These are phyloP conservation scores for Trilocha varians DNA, from an alignment of 2,888 invertebrate genomes.

Conservation along the genomic window DNA sequence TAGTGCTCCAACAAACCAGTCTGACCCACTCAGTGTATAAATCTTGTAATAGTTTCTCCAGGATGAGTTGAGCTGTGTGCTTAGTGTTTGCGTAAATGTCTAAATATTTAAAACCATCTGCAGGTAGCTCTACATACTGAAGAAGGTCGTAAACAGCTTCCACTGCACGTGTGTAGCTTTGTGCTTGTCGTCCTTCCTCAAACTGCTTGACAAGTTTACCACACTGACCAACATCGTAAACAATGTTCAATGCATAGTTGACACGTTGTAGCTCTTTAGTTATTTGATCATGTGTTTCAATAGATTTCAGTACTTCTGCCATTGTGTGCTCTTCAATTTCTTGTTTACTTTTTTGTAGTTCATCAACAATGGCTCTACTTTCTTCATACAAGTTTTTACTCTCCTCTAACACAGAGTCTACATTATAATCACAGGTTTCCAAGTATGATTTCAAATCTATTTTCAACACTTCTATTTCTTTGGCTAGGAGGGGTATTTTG, in stretches of 20 bases:
- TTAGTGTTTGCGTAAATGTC: constrained; percentile 65
- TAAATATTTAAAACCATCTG: constrained; percentile 63
- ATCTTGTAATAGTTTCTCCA: constrained; percentile 58
- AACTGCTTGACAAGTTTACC: constrained; percentile 46
- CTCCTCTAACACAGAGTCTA: constrained; percentile 68
- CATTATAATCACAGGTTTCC: constrained; percentile 73
- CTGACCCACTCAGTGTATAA: constrained; percentile 62
- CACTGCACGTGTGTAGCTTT: constrained; percentile 56
- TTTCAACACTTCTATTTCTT: constrained; percentile 73
- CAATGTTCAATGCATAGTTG: constrained; percentile 67
- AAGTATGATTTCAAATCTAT: constrained; percentile 74
- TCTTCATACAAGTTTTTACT: constrained; percentile 51
- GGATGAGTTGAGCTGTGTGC: constrained; percentile 51
- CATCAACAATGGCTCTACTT: constrained; percentile 55
- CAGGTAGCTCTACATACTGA: constrained; percentile 50
- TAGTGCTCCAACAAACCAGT: constrained; percentile 53
- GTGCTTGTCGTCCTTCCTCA: constrained; percentile 40
- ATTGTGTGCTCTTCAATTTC: constrained; percentile 76
- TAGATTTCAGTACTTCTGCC: constrained; percentile 74
- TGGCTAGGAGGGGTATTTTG: constrained; percentile 72
- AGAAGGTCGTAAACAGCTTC: constrained; percentile 64
- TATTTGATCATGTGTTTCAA: constrained; percentile 73
- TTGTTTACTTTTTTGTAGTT: constrained; percentile 68
- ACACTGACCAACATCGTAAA: constrained; percentile 44
- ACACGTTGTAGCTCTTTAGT: constrained; percentile 71